Percentiles rank a stretch among this genome's conserved stretches.
phyloP scores from a whole-genome alignment of 2,888 invertebrate genomes.

The Julus scandinavius region DNA sequence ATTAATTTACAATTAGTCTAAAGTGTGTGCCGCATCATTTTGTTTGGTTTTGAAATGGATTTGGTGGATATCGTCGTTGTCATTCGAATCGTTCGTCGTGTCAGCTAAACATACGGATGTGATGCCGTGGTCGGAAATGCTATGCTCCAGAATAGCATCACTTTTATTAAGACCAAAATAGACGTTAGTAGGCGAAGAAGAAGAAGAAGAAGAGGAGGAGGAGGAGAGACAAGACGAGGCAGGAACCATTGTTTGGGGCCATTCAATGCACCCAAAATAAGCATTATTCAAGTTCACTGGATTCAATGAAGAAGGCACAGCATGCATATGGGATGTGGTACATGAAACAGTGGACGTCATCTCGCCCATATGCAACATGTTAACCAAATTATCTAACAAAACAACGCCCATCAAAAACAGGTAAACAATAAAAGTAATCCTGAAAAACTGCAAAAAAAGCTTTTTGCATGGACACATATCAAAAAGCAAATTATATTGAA shows the following conservation, averaged over 20 bases:
- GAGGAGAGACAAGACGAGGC: not conserved
- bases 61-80: not conserved
- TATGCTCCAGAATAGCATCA: not conserved
- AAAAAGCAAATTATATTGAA: not conserved
- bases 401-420: not conserved
- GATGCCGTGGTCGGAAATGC: conserved; percentile 22
- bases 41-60: conserved; percentile 14
- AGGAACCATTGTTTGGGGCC: conserved; percentile 7
- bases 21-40: not conserved
- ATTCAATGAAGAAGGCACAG: conserved; percentile 17
- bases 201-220: not conserved
- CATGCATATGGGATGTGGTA: not conserved
- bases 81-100: conserved; percentile 32
- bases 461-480: not conserved
- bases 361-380: not conserved
- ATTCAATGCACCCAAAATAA: conserved; percentile 41
- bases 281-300: conserved; percentile 12
- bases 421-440: not conserved
- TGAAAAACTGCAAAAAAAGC: not conserved
- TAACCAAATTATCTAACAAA: conserved; percentile 15
- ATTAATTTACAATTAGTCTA: not conserved
- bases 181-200: not conserved
- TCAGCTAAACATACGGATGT: conserved; percentile 40
- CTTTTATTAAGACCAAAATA: not conserved
- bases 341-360: not conserved